Conservation (phyloP, 2,113 vertebrate species). For the Prionailurus viverrinus region DNA sequence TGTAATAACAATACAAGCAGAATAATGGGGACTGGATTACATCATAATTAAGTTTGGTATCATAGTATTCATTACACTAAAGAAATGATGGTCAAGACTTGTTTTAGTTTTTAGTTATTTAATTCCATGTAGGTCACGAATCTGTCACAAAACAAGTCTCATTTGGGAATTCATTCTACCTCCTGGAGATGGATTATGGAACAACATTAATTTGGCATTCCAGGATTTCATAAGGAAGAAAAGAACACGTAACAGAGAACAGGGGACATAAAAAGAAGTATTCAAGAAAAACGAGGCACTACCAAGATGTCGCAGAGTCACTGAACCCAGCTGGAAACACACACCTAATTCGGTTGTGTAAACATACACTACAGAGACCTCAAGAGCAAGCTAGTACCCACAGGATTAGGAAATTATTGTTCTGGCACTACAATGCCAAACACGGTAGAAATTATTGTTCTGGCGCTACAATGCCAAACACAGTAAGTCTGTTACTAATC, state of each 20-base stretch:
- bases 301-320: neutral
- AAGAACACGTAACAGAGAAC: neutral
- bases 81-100: slow-evolving; percentile 6
- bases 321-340: neutral
- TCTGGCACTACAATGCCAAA: neutral
- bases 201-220: neutral
- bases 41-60: neutral
- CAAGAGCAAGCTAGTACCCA: neutral
- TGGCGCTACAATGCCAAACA: neutral
- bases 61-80: neutral
- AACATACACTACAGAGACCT: neutral
- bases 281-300: neutral
- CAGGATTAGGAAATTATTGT: neutral
- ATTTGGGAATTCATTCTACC: neutral
- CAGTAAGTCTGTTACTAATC: neutral
- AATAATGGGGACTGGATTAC: neutral
- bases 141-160: neutral
- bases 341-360: neutral
- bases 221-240: neutral
- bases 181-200: neutral
- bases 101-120: slow-evolving; percentile 5
- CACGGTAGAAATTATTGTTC: neutral
- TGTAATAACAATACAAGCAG: neutral
- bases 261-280: neutral
- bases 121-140: neutral